phyloP scores from a whole-genome alignment of 35 echinoderm and acorn worm species.

The Acanthaster planci region DNA sequence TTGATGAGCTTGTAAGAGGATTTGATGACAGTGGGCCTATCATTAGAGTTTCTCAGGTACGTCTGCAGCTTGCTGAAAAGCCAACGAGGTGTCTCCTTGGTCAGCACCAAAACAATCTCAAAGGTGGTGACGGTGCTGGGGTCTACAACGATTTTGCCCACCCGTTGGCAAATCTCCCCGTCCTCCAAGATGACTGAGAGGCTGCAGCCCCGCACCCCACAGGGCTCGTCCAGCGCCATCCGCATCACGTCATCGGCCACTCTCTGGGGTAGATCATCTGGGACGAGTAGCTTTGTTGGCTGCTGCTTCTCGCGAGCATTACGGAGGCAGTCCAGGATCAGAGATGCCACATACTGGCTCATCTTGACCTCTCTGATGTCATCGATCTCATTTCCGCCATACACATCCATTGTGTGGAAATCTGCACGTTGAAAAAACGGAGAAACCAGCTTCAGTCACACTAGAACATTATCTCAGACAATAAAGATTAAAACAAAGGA shows the following conservation, averaged over 20 bases:
- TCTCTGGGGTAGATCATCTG: conserved; percentile 58
- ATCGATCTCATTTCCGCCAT: conserved; percentile 41
- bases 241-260: conserved; percentile 69
- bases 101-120: conserved; percentile 81
- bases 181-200: conserved; percentile 81
- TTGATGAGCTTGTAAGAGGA: conserved; percentile 91
- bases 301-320: conserved; percentile 51
- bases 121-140: conserved; percentile 92
- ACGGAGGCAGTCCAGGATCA: conserved; percentile 61
- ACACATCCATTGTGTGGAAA: conserved; percentile 33
- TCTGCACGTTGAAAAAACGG: conserved; percentile 52
- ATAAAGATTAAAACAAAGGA: no score
- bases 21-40: conserved; percentile 71
- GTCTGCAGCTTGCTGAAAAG: conserved; percentile 76
- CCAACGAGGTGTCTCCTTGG: conserved; percentile 66
- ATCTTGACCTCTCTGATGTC: conserved; percentile 70
- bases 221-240: conserved; percentile 91
- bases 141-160: conserved; percentile 82
- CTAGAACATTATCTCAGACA: no score
- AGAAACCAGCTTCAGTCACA: no score
- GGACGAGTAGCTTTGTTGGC: conserved; percentile 58
- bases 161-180: conserved; percentile 66
- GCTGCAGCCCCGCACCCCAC: conserved; percentile 83
- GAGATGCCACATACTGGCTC: conserved; percentile 57
- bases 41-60: conserved; percentile 62